Evolutionary conservation across 53 echinoderm and acorn worm genomes (phyloP).

Genomic region (Luidia sarsii): DNA sequence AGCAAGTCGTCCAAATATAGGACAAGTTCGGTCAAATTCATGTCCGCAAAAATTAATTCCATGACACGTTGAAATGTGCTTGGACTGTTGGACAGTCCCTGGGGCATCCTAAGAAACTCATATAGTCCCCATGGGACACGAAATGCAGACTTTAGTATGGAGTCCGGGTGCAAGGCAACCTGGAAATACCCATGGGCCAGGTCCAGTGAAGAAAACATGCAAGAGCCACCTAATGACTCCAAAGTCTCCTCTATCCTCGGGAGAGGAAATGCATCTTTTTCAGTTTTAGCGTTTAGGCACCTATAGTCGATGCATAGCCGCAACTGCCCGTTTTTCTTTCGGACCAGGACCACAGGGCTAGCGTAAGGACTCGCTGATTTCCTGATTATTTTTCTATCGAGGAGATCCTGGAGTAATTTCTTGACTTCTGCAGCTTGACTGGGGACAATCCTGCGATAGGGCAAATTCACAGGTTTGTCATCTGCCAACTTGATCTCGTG

Average conservation of each 20-base stretch:
- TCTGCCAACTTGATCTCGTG: conserved; percentile 54
- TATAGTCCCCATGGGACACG: conserved; percentile 43
- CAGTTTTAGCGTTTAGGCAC: no score
- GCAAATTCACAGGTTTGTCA: conserved; percentile 42
- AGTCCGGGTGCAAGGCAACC: conserved; percentile 15
- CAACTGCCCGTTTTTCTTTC: no score
- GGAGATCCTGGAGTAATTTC: conserved; percentile 23
- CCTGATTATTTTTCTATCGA: conserved; percentile 11
- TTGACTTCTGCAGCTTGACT: conserved; percentile 46
- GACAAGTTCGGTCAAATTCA: no score
- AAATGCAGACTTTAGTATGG: conserved; percentile 9
- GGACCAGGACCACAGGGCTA: no score
- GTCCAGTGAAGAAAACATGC: conserved; percentile 30
- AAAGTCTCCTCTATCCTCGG: no score
- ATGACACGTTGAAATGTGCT: conserved; percentile 40
- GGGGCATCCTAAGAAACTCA: conserved; percentile 41
- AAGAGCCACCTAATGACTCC: conserved; percentile 26
- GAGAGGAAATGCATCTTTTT: no score
- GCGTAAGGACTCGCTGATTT: conserved; percentile 10
- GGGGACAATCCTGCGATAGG: conserved; percentile 61
- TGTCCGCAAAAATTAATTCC: conserved; percentile 33
- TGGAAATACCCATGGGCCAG: no score
- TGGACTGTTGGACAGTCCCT: conserved; percentile 24
- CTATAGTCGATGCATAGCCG: conserved; percentile 65
- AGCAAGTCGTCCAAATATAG: conserved; percentile 56